These are phyloP conservation scores for Marmota monax DNA, from an alignment of 2,113 vertebrate genomes.

Conservation along the genomic window DNA sequence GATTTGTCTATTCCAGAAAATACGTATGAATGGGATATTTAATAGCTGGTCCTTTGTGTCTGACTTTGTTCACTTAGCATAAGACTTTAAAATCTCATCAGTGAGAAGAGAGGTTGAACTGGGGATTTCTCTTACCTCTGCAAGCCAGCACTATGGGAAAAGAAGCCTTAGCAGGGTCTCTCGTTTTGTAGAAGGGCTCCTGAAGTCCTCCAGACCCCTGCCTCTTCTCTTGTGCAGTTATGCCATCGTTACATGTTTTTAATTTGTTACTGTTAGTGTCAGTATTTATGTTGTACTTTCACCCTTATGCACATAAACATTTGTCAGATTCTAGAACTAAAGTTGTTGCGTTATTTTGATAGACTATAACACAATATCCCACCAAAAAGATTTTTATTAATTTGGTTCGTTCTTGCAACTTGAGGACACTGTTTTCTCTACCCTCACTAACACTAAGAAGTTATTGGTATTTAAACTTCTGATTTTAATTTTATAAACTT, in stretches of 20 bases:
- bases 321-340: background rate
- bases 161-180: background rate
- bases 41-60: background rate
- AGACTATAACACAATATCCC: background rate
- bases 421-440: background rate
- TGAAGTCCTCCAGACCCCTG: too few species aligned
- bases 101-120: background rate
- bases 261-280: background rate
- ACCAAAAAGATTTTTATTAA: background rate
- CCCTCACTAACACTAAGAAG: background rate
- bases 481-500: constrained; percentile 28
- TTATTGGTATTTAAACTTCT: too few species aligned
- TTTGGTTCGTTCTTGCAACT: background rate
- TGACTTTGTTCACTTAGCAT: background rate
- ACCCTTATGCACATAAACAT: background rate
- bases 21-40: background rate
- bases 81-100: background rate
- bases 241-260: background rate
- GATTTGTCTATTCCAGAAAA: background rate
- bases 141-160: background rate
- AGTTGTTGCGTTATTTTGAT: background rate
- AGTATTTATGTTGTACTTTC: background rate
- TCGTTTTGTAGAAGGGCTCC: background rate
- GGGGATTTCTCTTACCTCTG: background rate
- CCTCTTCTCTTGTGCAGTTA: background rate